phyloP scores from a whole-genome alignment of 2,888 invertebrate species.

The Peribatodes rhomboidaria region DNA sequence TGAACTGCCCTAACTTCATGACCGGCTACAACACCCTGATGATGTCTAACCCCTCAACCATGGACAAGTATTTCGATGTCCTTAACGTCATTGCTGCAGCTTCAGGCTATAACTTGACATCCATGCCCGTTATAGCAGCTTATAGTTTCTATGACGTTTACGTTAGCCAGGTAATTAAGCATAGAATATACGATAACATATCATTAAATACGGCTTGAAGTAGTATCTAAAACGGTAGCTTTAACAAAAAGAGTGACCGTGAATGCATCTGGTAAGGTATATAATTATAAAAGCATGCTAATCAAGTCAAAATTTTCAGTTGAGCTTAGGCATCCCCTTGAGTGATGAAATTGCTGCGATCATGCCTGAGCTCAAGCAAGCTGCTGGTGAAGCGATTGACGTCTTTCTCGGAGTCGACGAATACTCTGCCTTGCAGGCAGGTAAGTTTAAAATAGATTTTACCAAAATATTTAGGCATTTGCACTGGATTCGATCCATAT shows the following conservation, averaged over 20 bases:
- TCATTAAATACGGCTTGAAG: no score
- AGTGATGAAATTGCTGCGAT: constrained; percentile 37
- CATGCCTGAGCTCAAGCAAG: constrained; percentile 47
- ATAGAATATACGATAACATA: neutral
- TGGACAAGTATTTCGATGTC: constrained; percentile 44
- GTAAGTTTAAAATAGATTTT: constrained; percentile 40
- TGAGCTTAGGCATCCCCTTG: constrained; percentile 53
- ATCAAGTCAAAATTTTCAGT: constrained; percentile 39
- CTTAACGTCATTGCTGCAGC: constrained; percentile 44
- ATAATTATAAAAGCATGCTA: neutral
- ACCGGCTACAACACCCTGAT: constrained; percentile 11
- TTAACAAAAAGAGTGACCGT: no score
- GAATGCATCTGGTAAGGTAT: no score
- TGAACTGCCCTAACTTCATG: constrained; percentile 55
- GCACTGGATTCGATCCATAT: neutral
- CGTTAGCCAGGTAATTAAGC: constrained; percentile 51
- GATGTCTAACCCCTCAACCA: constrained; percentile 3
- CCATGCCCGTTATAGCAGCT: constrained; percentile 25
- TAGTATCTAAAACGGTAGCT: no score
- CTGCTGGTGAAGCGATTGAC: constrained; percentile 51
- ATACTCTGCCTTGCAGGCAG: constrained; percentile 45
- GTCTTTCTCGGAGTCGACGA: constrained; percentile 45
- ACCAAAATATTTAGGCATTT: neutral
- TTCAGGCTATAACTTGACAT: constrained; percentile 32
- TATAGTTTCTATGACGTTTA: constrained; percentile 51